Evolutionary conservation across 2,113 vertebrate species (phyloP).

Genomic region (Mola mola): DNA sequence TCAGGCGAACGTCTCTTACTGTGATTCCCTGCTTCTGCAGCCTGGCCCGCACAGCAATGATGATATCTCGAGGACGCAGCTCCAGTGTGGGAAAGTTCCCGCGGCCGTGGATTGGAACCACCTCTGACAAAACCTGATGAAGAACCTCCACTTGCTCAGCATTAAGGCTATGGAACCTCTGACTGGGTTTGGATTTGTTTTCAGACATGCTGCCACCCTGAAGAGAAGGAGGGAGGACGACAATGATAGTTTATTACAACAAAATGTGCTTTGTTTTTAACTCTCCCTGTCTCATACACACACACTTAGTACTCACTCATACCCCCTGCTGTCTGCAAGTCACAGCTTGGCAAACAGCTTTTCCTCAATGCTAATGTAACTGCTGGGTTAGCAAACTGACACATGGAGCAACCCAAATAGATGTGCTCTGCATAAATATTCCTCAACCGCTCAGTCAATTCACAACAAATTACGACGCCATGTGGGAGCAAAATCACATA

Average conservation of each 20-base stretch:
- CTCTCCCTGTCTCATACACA: not conserved
- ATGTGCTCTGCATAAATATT: slow-evolving; percentile 57
- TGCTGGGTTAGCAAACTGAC: slow-evolving; percentile 66
- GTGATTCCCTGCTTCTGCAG: slow-evolving; percentile 88
- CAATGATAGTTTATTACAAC: slow-evolving; percentile 42
- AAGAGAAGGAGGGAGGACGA: slow-evolving; percentile 54
- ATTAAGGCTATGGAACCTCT: slow-evolving; percentile 91
- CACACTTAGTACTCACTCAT: slow-evolving; percentile 20
- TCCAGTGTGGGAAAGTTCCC: slow-evolving; percentile 97
- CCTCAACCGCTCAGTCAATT: slow-evolving; percentile 27
- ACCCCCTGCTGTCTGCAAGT: slow-evolving; percentile 65
- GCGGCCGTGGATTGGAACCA: slow-evolving; percentile 93
- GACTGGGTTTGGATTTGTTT: slow-evolving; percentile 79
- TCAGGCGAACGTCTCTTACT: slow-evolving; percentile 90
- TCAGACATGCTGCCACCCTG: slow-evolving; percentile 87
- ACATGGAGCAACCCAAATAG: slow-evolving; percentile 46
- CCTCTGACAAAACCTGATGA: slow-evolving; percentile 88
- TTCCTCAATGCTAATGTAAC: slow-evolving; percentile 71
- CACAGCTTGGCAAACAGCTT: slow-evolving; percentile 78
- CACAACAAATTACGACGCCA: slow-evolving; percentile 30
- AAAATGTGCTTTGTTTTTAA: slow-evolving; percentile 28
- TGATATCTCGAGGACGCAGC: slow-evolving; percentile 93
- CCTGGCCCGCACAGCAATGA: slow-evolving; percentile 88
- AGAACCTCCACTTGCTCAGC: slow-evolving; percentile 88
- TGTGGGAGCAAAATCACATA: slow-evolving; percentile 7